Base-by-base conservation (phyloP, 2,113 vertebrate species). In the Lagopus muta region DNA sequence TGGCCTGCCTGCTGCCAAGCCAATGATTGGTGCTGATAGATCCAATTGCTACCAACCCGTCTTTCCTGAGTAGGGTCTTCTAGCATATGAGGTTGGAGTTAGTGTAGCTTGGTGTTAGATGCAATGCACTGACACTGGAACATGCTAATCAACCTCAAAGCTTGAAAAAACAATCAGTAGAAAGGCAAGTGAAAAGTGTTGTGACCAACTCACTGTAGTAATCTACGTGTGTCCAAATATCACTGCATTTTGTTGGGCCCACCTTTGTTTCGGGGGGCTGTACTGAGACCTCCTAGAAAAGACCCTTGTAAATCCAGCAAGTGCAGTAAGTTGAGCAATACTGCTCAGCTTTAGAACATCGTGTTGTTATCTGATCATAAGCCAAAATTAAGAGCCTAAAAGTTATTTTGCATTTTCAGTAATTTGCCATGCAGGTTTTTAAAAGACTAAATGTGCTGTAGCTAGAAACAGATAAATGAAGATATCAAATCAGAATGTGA, bases 21-120 rank as follows among this genome's bases (percentile, higher is more conserved):
- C 64, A 47, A 1, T 40, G 24, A 8, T 25, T 28, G 18, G 13
- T 42, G 42, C 52, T 81, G 85, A 77, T 6, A 54, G 52, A 45
- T 65, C 40, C 0, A 0, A 12, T 48, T 79, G 34, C 30, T 67
- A 6, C 2, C 58, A 74, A 15, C 15, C 62, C 43, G 45, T 7
- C 40, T 16, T 66, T 76, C 76, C 36, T 80, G 20, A n/a, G 20
- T n/a, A 11, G 12, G 21, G 58, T 47, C 79, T 80, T 69, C 20
- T 6, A n/a, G 61, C 77, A 87, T 50, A 62, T 42, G 61, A 83
- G 6, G 27, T 57, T 54, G 61, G n/a, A 78, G 42, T 5, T 58
- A 10, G 27, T 66, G 77, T 48, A 22, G 5, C 38, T 30, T 75
- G 38, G 8, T 81, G 15, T 6, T 27, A 30, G 20, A 18, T 45